Percentiles rank a stretch among this genome's conserved stretches.
Conservation (phyloP, 2,888 invertebrate species). For the Scaptomyza cyrtandrae region DNA sequence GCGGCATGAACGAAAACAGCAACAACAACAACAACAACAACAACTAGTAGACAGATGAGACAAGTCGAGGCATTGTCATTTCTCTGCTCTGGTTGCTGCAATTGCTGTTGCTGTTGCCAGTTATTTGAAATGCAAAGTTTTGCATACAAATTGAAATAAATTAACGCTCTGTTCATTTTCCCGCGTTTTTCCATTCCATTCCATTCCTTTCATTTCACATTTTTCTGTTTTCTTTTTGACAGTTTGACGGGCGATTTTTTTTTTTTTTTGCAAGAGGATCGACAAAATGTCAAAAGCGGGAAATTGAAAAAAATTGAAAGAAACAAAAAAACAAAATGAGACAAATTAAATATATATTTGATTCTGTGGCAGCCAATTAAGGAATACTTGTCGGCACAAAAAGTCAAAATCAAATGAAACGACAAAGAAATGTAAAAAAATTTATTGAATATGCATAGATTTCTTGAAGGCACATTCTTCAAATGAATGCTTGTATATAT, state of each 20-base stretch:
- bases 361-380: constrained; percentile 18
- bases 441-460: neutral
- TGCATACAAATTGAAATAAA: constrained; percentile 63
- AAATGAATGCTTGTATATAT: neutral
- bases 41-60: constrained; percentile 15
- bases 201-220: neutral
- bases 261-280: constrained; percentile 9
- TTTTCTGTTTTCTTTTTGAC: constrained; percentile 36
- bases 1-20: constrained; percentile 30
- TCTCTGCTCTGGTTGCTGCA: constrained; percentile 2
- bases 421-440: neutral
- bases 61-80: constrained; percentile 45
- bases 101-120: constrained; percentile 13
- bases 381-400: neutral
- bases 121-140: constrained; percentile 58
- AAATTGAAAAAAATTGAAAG: too few species aligned
- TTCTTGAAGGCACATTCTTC: neutral
- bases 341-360: constrained; percentile 21
- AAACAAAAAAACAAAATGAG: neutral
- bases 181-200: constrained; percentile 3
- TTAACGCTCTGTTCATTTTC: constrained; percentile 56
- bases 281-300: constrained; percentile 6
- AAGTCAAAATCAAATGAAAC: neutral
- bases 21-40: constrained; percentile 1
- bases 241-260: constrained; percentile 33